phyloP scores from a whole-genome alignment of 2,888 invertebrate genomes.

The Phrixothrix hirtus region DNA sequence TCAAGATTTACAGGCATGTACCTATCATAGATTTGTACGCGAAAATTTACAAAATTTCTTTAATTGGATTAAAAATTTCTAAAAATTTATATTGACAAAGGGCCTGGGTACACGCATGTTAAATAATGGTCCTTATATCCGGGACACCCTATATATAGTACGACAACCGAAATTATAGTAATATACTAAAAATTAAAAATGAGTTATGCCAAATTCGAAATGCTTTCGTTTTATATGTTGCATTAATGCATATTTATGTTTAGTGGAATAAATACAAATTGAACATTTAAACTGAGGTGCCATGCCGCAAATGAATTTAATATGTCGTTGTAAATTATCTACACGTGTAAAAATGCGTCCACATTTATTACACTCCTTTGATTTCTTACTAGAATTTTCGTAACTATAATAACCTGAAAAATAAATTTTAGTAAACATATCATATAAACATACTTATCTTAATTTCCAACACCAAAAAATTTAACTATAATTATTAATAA shows the following conservation, averaged over 20 bases:
- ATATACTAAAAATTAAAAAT: too few species aligned
- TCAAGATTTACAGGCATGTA: too few species aligned
- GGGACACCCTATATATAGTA: too few species aligned
- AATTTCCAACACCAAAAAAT: too few species aligned
- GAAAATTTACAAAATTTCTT: too few species aligned
- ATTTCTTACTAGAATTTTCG: not conserved
- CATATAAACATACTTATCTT: not conserved
- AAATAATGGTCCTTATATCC: too few species aligned
- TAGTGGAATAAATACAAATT: conserved; percentile 28
- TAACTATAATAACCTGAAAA: not conserved
- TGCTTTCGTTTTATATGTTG: conserved; percentile 25
- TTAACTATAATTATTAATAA: too few species aligned
- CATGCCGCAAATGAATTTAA: conserved; percentile 49
- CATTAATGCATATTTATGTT: conserved; percentile 31
- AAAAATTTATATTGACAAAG: too few species aligned
- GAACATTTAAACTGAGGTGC: conserved; percentile 33
- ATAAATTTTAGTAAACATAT: not conserved
- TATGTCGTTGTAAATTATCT: conserved; percentile 46
- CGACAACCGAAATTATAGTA: too few species aligned
- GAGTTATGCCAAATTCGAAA: not conserved
- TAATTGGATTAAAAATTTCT: too few species aligned
- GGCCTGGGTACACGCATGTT: too few species aligned
- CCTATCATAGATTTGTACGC: too few species aligned
- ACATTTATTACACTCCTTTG: conserved; percentile 27
- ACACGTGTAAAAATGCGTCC: conserved; percentile 43